Evolutionary conservation across 2,888 invertebrate species (phyloP).

Genomic region (Andrena dorsata): DNA sequence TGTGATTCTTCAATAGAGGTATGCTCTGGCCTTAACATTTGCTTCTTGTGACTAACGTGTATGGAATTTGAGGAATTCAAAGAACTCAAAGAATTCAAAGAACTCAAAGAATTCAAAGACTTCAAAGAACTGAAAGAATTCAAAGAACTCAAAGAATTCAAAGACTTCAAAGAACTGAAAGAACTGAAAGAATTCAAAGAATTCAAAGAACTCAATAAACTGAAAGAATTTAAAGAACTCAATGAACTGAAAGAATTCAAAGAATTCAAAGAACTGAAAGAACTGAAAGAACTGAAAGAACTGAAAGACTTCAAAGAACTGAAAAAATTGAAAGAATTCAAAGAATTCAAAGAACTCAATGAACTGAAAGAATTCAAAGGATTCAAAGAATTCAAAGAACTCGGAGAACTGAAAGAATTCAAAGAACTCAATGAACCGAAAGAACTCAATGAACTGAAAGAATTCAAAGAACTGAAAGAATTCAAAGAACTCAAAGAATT

Average conservation of each 20-base stretch:
- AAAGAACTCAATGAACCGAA: not conserved
- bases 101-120: not conserved
- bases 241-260: not conserved
- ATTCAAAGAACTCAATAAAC: not conserved
- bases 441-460: not conserved
- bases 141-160: not conserved
- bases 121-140: not conserved
- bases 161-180: not conserved
- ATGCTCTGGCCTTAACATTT: no score
- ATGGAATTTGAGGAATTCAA: not conserved
- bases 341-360: not conserved
- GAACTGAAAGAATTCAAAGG: not conserved
- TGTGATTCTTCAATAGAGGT: no score
- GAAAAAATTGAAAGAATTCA: not conserved
- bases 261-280: not conserved
- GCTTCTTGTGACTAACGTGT: constrained; percentile 1
- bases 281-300: not conserved
- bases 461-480: not conserved
- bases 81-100: not conserved
- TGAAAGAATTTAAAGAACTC: not conserved
- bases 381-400: not conserved
- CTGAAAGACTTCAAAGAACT: not conserved
- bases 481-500: not conserved
- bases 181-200: not conserved
- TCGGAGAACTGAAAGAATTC: not conserved